These are phyloP conservation scores for Cosmorhoe ocellata DNA, from an alignment of 2,888 invertebrate species.

Conservation along the genomic window DNA sequence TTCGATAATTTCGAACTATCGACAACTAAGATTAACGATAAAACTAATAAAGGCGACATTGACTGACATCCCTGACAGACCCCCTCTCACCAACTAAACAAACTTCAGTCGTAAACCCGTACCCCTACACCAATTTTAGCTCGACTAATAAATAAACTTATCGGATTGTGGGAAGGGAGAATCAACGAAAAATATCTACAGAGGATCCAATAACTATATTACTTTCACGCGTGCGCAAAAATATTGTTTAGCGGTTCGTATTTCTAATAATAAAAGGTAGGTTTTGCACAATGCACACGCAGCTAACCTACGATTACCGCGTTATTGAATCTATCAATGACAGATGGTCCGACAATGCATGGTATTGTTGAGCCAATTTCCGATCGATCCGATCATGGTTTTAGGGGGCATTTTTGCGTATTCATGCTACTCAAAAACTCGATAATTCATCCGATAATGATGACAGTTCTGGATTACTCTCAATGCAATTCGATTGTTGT, in stretches of 20 bases:
- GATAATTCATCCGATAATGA: slow-evolving; percentile 56
- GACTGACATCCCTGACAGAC: slow-evolving; percentile 58
- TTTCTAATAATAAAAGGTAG: slow-evolving; percentile 59
- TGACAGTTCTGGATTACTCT: slow-evolving; percentile 46
- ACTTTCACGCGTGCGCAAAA: slow-evolving; percentile 58
- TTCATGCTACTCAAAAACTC: slow-evolving; percentile 50
- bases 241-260: slow-evolving; percentile 55
- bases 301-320: slow-evolving; percentile 65
- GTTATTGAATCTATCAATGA: slow-evolving; percentile 70
- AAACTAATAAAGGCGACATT: slow-evolving; percentile 60
- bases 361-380: slow-evolving; percentile 67
- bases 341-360: slow-evolving; percentile 72
- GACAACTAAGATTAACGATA: slow-evolving; percentile 49
- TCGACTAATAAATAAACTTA: slow-evolving; percentile 75
- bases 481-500: slow-evolving; percentile 33
- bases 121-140: slow-evolving; percentile 69
- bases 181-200: slow-evolving; percentile 39
- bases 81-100: slow-evolving; percentile 63
- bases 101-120: slow-evolving; percentile 67
- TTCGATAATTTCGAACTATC: slow-evolving; percentile 42
- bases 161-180: slow-evolving; percentile 60
- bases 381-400: slow-evolving; percentile 48
- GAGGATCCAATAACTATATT: slow-evolving; percentile 63
- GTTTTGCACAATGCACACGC: slow-evolving; percentile 58
- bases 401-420: slow-evolving; percentile 71